These are phyloP conservation scores for Lasioglossum zephyrum DNA, from an alignment of 2,888 invertebrate species.

Conservation along the genomic window DNA sequence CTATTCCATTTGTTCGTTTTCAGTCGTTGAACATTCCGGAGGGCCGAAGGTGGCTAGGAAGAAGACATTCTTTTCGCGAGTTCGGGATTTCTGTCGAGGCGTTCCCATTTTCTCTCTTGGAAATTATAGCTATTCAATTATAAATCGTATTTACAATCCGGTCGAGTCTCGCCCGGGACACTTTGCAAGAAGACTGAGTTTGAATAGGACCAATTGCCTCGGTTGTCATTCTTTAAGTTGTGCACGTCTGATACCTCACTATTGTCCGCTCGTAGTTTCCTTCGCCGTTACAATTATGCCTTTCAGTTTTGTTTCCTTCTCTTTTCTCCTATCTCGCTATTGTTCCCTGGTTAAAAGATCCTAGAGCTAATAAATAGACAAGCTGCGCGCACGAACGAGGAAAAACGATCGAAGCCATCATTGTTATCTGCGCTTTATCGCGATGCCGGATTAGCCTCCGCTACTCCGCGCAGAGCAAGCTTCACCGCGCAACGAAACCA, in stretches of 20 bases:
- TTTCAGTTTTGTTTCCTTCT: background rate
- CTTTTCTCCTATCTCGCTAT: background rate
- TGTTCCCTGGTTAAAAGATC: background rate
- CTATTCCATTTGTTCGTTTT: constrained; percentile 33
- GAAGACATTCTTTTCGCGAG: constrained; percentile 25
- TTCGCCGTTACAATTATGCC: background rate
- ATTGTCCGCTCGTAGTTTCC: constrained; percentile 4
- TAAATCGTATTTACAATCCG: background rate
- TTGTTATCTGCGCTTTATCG: background rate
- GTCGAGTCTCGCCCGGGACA: too few species aligned
- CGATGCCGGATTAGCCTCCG: background rate
- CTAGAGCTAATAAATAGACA: background rate
- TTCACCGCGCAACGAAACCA: background rate
- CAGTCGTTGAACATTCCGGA: constrained; percentile 12
- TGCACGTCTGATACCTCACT: background rate
- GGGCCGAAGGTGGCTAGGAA: background rate
- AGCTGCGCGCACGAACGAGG: background rate
- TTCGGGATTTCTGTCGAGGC: constrained; percentile 12
- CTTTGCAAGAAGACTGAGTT: background rate
- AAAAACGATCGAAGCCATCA: background rate
- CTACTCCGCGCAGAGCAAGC: background rate
- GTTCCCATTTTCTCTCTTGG: constrained; percentile 14
- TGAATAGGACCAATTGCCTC: background rate
- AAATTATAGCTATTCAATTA: constrained; percentile 16
- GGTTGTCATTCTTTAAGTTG: constrained; percentile 7